Percentiles rank a stretch among this genome's conserved stretches.
These are phyloP conservation scores for Agrochola macilenta DNA, from an alignment of 2,888 invertebrate genomes.

Conservation along the genomic window DNA sequence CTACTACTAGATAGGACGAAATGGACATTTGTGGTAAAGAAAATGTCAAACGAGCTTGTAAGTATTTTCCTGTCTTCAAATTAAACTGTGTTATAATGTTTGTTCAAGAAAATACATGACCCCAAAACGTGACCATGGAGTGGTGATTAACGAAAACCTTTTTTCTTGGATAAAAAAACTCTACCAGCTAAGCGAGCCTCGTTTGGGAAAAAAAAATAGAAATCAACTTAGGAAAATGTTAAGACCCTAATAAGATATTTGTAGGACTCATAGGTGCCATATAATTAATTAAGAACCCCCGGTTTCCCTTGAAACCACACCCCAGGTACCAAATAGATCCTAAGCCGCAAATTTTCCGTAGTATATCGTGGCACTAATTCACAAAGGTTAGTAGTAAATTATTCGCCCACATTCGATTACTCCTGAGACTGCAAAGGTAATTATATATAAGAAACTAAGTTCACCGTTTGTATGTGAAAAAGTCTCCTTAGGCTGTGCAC, in stretches of 20 bases:
- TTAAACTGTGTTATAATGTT: background rate
- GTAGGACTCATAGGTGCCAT: background rate
- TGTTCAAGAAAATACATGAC: background rate
- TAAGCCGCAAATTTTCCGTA: constrained; percentile 65
- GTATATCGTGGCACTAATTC: constrained; percentile 70
- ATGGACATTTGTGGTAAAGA: background rate
- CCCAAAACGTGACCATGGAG: background rate
- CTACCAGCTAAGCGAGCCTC: background rate
- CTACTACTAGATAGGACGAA: background rate
- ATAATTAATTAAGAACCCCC: constrained; percentile 41
- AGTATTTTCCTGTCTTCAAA: background rate
- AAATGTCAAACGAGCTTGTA: background rate
- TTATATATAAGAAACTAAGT: constrained; percentile 56
- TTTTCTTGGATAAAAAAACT: background rate
- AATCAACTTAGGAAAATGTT: background rate
- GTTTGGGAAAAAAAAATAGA: background rate
- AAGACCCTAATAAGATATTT: constrained; percentile 12
- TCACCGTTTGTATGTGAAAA: constrained; percentile 22
- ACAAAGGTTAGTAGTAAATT: constrained; percentile 70
- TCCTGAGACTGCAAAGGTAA: constrained; percentile 63
- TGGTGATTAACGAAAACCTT: too few relatives aligned
- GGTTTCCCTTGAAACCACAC: constrained; percentile 17
- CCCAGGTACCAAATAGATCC: constrained; percentile 44
- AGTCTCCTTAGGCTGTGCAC: background rate
- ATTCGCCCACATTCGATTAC: constrained; percentile 71